Base-by-base conservation (phyloP, 1,140 invertebrate genomes). In the Phymastichus coffea region DNA sequence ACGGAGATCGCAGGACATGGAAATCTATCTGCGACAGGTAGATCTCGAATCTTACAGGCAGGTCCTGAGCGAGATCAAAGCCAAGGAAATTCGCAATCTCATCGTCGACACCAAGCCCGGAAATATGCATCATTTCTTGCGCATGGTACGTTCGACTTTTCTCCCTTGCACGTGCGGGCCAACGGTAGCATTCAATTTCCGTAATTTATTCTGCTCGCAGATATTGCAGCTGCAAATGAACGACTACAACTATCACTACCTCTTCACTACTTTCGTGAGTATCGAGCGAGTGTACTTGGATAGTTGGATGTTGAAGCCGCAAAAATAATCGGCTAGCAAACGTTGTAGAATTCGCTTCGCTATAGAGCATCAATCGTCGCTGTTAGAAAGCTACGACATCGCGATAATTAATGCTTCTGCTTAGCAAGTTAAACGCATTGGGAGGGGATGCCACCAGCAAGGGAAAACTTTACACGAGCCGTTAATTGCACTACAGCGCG, bases 261-360 rank as follows among this genome's bases (percentile, higher is more conserved):
- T 88, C 48, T 86, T 88, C 63, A 86, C 85, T 49, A 87, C 85
- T 67, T 86, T 87, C 77, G 85, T 87, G 79, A 87, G 84, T 86
- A 78, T 67, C 57, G n/a, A n/a, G n/a, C n/a, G n/a, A n/a, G n/a
- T n/a, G n/a, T n/a, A n/a, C n/a, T n/a, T n/a, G n/a, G n/a, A 51
- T 37, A 19, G 8, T 17, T 55, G 19, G 35, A 23, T 46, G 2
- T 35, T 30, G 14, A n/a, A 48, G 12, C 38, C 1, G 28, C 28
- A 7, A 7, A 33, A 33, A 33, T 33, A 7, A 33, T 33, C 28
- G 28, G 6, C 28, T 33, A 33, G 6, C 28, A 33, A 33, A 7
- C 28, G 28, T n/a, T n/a, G n/a, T n/a, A n/a, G n/a, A n/a, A n/a
- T n/a, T n/a, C n/a, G n/a, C n/a, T n/a, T n/a, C n/a, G n/a, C n/a